Percentiles rank a stretch among this genome's conserved stretches.
Conservation (phyloP, 2,888 invertebrate genomes). For the Gortyna flavago region DNA sequence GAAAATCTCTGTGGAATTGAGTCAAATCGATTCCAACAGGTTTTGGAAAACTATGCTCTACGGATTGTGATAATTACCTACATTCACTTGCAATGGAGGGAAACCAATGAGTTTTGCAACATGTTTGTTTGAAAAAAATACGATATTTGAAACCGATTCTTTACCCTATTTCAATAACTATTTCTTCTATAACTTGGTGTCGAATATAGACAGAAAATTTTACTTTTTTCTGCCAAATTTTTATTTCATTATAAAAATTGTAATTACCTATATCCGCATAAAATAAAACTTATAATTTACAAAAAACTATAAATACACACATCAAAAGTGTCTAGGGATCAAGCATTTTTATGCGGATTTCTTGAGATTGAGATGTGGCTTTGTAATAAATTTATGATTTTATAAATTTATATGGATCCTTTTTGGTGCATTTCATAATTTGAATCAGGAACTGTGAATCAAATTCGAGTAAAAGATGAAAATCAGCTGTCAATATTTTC, state of each 20-base stretch:
- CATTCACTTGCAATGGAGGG: neutral
- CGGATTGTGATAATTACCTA: neutral
- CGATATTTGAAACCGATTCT: neutral
- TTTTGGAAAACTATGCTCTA: neutral
- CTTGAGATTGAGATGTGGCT: too few species aligned
- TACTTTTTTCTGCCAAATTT: neutral
- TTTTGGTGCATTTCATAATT: too few species aligned
- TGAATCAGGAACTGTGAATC: too few species aligned
- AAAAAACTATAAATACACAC: constrained; percentile 5
- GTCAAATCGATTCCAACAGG: constrained; percentile 19
- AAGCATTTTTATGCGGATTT: too few species aligned
- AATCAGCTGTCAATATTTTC: too few species aligned
- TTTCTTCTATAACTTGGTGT: neutral
- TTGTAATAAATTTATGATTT: too few species aligned
- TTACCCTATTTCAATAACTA: neutral
- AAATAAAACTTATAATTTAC: constrained; percentile 7
- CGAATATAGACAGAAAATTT: neutral
- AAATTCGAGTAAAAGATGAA: too few species aligned
- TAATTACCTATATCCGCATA: neutral
- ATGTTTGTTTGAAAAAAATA: neutral
- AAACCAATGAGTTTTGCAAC: neutral
- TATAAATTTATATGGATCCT: too few species aligned
- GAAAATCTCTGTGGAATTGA: constrained; percentile 23
- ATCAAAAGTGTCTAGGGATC: too few species aligned
- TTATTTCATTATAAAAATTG: too few species aligned